Evolutionary conservation across 2,113 vertebrate genomes (phyloP).

Genomic region (Poicephalus gulielmi): DNA sequence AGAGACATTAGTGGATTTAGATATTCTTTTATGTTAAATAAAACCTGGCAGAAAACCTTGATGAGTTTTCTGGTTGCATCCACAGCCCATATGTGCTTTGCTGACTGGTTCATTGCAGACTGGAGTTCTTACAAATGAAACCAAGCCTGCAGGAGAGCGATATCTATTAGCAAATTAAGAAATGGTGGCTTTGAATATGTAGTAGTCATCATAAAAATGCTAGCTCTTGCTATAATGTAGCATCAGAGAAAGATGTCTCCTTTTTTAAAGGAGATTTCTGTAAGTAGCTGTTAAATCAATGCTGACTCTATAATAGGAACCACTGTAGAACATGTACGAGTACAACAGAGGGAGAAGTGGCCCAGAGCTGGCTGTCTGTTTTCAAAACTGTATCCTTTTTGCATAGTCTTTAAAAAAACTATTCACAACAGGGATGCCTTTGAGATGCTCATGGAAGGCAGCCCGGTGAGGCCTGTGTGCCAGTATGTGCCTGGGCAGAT

Average conservation of each 20-base stretch:
- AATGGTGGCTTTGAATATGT: neutral
- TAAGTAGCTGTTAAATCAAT: constrained; percentile 2
- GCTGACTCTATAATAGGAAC: neutral
- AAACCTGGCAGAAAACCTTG: neutral
- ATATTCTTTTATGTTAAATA: neutral
- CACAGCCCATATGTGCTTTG: rapidly evolving
- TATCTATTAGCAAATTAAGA: constrained; percentile 45
- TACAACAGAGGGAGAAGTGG: neutral
- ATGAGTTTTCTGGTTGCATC: neutral
- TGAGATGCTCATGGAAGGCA: rapidly evolving
- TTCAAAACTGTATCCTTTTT: neutral
- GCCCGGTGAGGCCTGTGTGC: neutral
- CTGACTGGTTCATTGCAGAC: neutral
- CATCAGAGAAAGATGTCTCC: neutral
- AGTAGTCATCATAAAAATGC: neutral
- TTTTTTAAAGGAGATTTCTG: neutral
- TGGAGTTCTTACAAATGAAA: neutral
- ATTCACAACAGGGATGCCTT: rapidly evolving
- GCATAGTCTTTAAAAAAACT: neutral
- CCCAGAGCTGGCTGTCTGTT: neutral
- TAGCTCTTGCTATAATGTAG: neutral
- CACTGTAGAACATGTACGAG: neutral
- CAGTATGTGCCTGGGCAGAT: neutral
- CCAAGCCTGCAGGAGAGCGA: neutral
- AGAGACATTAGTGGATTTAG: neutral